Conservation (phyloP, 2,113 vertebrate species). For the Odocoileus virginianus region DNA sequence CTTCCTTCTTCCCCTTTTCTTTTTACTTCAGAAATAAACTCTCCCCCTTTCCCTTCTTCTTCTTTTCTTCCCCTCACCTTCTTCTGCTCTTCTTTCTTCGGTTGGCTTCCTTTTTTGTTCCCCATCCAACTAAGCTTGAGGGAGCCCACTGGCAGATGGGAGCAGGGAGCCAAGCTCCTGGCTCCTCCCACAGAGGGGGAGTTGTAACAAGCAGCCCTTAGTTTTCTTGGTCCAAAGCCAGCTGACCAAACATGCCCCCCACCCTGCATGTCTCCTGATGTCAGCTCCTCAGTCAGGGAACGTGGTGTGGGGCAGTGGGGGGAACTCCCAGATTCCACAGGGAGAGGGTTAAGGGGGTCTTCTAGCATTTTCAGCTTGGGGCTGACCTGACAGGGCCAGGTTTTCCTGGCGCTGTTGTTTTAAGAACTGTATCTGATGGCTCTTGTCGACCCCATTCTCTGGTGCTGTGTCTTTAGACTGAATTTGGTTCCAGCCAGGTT, state of each 20-base stretch:
- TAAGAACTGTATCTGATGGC: background rate
- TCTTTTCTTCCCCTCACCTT: background rate
- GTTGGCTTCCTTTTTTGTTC: background rate
- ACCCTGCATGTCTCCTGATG: background rate
- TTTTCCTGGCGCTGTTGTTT: background rate
- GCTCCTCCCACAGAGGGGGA: background rate
- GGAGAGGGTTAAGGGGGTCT: background rate
- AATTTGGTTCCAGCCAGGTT: background rate
- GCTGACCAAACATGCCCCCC: background rate
- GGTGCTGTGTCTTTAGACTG: background rate
- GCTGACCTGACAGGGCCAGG: background rate
- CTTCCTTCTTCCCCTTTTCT: background rate
- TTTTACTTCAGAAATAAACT: no score
- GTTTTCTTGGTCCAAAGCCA: background rate
- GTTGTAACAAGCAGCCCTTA: background rate
- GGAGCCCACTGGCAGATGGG: background rate
- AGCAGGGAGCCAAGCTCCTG: background rate
- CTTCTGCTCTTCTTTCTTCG: background rate
- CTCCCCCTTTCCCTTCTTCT: no score
- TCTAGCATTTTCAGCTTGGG: background rate
- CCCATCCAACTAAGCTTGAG: background rate
- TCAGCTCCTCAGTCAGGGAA: background rate
- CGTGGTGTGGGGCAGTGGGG: fast-evolving
- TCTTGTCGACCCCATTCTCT: background rate
- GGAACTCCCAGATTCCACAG: background rate